Evolutionary conservation across 2,113 vertebrate species (phyloP), one percentile per base, ranked within the genome.

Genomic region (Bubo bubo): DNA sequence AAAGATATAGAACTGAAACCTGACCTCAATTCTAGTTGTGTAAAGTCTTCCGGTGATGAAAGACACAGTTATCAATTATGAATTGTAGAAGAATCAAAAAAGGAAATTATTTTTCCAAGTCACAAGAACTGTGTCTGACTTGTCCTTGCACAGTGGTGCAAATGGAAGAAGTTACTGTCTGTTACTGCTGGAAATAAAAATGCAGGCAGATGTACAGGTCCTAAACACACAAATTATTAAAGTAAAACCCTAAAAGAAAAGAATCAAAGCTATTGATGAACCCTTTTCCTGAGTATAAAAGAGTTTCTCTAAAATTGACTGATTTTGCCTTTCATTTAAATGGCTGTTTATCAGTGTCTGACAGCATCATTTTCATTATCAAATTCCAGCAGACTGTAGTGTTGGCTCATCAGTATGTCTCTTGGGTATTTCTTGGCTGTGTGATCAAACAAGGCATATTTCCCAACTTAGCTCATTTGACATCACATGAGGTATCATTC

Each of bases 341-440:
- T 20, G 37, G 17, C 45, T 94, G 72, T 91, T 91, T 89, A 91
- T 96, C 79, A 73, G 45, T 35, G 53, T 49, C 39, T 77, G 63
- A 27, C 77, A 95, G 68, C 28, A 63, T 41, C 19, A 19, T 89
- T 93, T 89, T 53, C 73, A 68, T 91, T 94, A 94, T 94, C 73
- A 72, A 71, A 64, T 43, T 90, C 56, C 35, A 88, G 84, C 89
- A 95, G 60, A 32, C 8, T 0, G 28, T n/a, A 37, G 14, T 8
- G 9, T 59, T 89, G 84, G 86, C 87, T 96, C 68, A 71, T 89
- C 64, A 81, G 39, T 22, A 14, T 66, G 20, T 64, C 73, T 76
- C 43, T 41, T 75, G 80, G 67, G 70, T 59, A n/a, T 94, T 84
- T 89, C n/a, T 91, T 90, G 73, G 80, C 80, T 52, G 67, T 47